Evolutionary conservation across 1,140 invertebrate genomes (phyloP).

Genomic region (Macrosteles quadrilineatus): DNA sequence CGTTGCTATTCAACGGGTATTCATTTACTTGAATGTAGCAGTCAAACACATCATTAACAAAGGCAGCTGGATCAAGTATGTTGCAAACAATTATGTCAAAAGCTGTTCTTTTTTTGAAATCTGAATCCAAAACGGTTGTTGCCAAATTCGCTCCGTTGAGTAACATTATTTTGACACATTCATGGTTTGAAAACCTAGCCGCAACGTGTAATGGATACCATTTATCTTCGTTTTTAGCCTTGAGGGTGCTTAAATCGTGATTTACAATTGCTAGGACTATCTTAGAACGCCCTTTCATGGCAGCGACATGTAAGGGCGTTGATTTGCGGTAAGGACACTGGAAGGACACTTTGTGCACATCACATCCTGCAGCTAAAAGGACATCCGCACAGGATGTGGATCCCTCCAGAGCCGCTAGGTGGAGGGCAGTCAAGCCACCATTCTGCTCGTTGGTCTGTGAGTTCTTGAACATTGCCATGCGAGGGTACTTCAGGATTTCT

Average conservation of each 20-base stretch:
- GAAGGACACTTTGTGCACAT: slow-evolving; percentile 48
- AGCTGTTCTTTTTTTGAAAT: slow-evolving; percentile 50
- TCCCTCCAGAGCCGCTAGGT: slow-evolving; percentile 67
- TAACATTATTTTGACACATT: slow-evolving; percentile 59
- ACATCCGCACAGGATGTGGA: slow-evolving; percentile 62
- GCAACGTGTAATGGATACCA: slow-evolving; percentile 64
- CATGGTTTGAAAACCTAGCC: slow-evolving; percentile 57
- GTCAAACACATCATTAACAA: slow-evolving; percentile 56
- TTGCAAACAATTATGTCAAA: slow-evolving; percentile 55
- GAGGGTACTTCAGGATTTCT: slow-evolving; percentile 49
- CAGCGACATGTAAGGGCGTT: slow-evolving; percentile 63
- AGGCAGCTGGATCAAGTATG: slow-evolving; percentile 54
- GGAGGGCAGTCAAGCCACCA: slow-evolving; percentile 60
- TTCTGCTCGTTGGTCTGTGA: slow-evolving; percentile 43
- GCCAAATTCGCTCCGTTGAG: slow-evolving; percentile 61
- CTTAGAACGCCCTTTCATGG: slow-evolving; percentile 53
- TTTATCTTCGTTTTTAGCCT: slow-evolving; percentile 54
- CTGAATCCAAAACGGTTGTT: slow-evolving; percentile 57
- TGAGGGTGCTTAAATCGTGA: slow-evolving; percentile 43
- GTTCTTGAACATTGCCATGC: slow-evolving; percentile 45
- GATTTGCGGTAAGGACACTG: slow-evolving; percentile 50
- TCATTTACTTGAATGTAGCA: slow-evolving; percentile 52
- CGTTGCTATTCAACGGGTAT: slow-evolving; percentile 51
- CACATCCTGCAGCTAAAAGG: slow-evolving; percentile 59
- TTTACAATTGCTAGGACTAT: slow-evolving; percentile 30